Conservation (phyloP, 2,797 vertebrate species). For the Australoheros facetus region DNA sequence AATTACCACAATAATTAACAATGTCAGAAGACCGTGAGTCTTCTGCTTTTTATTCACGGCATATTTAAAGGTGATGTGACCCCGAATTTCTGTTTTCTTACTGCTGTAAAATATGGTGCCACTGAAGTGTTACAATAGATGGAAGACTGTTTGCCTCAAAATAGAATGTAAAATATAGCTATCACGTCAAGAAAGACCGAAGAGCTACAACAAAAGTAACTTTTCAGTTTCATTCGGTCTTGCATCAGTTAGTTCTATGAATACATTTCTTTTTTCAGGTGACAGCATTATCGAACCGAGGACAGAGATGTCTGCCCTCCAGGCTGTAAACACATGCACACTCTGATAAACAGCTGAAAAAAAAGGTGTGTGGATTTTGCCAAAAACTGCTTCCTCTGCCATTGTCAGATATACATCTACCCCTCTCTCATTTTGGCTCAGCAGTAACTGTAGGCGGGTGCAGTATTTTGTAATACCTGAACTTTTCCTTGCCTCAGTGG, state of each 20-base stretch:
- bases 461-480: slow-evolving; percentile 1
- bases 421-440: neutral
- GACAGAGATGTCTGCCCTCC: slow-evolving; percentile 64
- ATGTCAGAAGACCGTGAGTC: neutral
- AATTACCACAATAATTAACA: neutral
- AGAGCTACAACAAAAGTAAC: slow-evolving; percentile 10
- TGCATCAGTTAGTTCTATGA: slow-evolving; percentile 23
- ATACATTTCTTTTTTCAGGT: slow-evolving; percentile 40
- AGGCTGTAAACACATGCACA: slow-evolving; percentile 34
- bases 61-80: neutral
- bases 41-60: neutral
- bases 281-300: slow-evolving; percentile 66
- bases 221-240: slow-evolving; percentile 20
- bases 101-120: neutral
- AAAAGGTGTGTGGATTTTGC: neutral
- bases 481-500: neutral
- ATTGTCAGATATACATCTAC: slow-evolving; percentile 29
- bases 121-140: neutral
- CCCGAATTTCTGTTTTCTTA: neutral
- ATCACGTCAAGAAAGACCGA: neutral
- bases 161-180: neutral
- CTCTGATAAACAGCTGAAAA: slow-evolving; percentile 13
- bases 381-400: slow-evolving; percentile 40
- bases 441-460: slow-evolving; percentile 12
- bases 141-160: slow-evolving; percentile 1